A percentile compares a stretch with the other conserved stretches of the same genome.
These are phyloP conservation scores for Bombus superbus DNA, from an alignment of 1,140 invertebrate species.

Conservation along the genomic window DNA sequence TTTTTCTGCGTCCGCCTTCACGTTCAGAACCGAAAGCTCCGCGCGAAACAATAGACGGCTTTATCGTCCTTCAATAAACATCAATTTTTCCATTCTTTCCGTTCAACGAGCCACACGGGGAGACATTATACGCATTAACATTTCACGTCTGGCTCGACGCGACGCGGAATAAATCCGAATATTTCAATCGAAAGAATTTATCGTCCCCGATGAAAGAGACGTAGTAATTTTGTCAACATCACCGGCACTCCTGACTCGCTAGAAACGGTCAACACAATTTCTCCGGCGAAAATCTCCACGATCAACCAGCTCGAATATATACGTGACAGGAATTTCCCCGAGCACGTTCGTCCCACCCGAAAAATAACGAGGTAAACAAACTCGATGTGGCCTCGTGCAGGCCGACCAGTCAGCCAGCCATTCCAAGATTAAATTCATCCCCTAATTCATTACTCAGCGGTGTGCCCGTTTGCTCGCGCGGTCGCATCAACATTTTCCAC, in stretches of 20 bases:
- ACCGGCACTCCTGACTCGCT: too few species aligned
- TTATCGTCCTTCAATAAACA: constrained; percentile 22
- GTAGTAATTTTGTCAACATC: constrained; percentile 1
- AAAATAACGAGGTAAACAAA: constrained; percentile 51
- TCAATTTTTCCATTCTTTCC: not conserved
- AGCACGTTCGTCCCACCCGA: not conserved
- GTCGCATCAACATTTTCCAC: not conserved
- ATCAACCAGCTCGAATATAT: not conserved
- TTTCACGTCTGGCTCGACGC: not conserved
- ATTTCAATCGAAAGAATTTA: not conserved
- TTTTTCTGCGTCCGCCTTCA: constrained; percentile 3
- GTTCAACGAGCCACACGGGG: not conserved
- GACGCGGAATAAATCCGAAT: not conserved
- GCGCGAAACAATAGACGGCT: not conserved
- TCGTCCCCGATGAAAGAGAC: not conserved
- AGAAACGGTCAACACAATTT: not conserved
- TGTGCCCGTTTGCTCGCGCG: not conserved
- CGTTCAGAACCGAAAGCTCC: not conserved
- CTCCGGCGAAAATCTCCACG: constrained; percentile 3
- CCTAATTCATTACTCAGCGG: constrained; percentile 45
- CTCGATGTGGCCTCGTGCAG: not conserved
- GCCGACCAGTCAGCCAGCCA: constrained; percentile 15
- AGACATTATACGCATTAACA: constrained; percentile 7
- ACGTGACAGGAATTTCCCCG: not conserved
- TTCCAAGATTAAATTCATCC: constrained; percentile 53